phyloP scores from a whole-genome alignment of 2,888 invertebrate species.

The Cheiracanthium punctorium region DNA sequence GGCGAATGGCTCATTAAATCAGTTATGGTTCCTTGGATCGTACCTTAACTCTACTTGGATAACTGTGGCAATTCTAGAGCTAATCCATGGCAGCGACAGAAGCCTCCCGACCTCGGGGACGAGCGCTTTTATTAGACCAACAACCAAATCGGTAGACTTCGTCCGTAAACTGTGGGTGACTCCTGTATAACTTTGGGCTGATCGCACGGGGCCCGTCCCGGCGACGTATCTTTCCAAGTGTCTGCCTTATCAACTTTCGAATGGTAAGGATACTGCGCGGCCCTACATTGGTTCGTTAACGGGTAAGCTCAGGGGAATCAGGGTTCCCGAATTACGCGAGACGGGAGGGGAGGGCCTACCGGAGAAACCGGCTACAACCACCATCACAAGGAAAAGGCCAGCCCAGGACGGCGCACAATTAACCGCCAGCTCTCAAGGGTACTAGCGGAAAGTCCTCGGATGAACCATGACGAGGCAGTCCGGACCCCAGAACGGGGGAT shows the following conservation, averaged over 20 bases:
- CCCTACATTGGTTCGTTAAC: slow-evolving; percentile 83
- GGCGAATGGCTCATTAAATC: slow-evolving; percentile 81
- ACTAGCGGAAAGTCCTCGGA: too few species aligned
- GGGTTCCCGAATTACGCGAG: too few species aligned
- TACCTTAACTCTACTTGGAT: slow-evolving; percentile 80
- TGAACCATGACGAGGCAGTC: too few species aligned
- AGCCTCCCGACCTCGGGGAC: slow-evolving; percentile 78
- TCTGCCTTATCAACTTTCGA: slow-evolving; percentile 77
- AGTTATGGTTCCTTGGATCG: slow-evolving; percentile 80
- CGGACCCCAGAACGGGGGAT: slow-evolving; percentile 78
- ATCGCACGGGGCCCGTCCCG: slow-evolving; percentile 41
- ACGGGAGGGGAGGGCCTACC: slow-evolving; percentile 81
- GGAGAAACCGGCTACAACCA: slow-evolving; percentile 84
- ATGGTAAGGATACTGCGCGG: slow-evolving; percentile 82
- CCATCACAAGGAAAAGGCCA: slow-evolving; percentile 82
- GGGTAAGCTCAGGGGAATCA: slow-evolving; percentile 85
- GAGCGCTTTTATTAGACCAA: slow-evolving; percentile 80
- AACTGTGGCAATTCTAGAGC: slow-evolving; percentile 83
- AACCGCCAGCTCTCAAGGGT: too few species aligned
- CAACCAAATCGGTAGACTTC: slow-evolving; percentile 79
- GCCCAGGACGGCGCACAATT: too few species aligned
- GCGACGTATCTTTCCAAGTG: slow-evolving; percentile 74
- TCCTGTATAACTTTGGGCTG: slow-evolving; percentile 52
- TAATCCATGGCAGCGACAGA: slow-evolving; percentile 82
- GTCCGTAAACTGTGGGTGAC: slow-evolving; percentile 27